Evolutionary conservation across 2,797 vertebrate species (phyloP), one percentile per base, ranked within the genome.

Genomic region (Cephalopachus bancanus): DNA sequence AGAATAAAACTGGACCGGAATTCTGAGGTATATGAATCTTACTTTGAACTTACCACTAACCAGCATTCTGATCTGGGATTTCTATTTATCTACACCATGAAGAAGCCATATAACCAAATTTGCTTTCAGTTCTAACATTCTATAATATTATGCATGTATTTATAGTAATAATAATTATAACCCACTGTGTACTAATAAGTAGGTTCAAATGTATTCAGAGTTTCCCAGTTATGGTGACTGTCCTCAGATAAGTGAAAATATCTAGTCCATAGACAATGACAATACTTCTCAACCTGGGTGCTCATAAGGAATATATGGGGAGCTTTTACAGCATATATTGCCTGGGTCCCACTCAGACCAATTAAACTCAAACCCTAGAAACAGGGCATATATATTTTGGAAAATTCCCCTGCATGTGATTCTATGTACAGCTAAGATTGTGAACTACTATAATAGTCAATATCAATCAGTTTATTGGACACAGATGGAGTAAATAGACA

Each of bases 311-410:
- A 64, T 65, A 95, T n/a, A 65, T 78, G 44, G 72, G 67, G 7
- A 87, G 16, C 60, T 74, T 96, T 87, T 59, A 78, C 10, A 89
- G 76, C 90, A 22, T 89, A 76, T 88, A 24, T 78, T 94, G 64
- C 53, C 65, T 53, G n/a, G 33, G 74, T 65, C 64, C 72, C n/a
- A 91, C 64, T 91, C 85, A 80, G 33, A 86, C 44, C 37, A 95
- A 71, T 88, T 94, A 74, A 64, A 78, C 69, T 49, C 10, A 92
- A 89, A 16, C 14, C 22, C 53, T 81, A 59, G 15, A 28, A 90
- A 20, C 19, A 92, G 15, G 53, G 37, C 55, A 51, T 44, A 37
- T 10, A 7, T 59, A 49, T 7, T 71, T 62, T 93, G 49, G 86
- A 67, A 93, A 92, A 71, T 85, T 44, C 49, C 11, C 12, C 19